Base-by-base conservation (phyloP, 2,888 invertebrate genomes). In the Pollenia angustigena region DNA sequence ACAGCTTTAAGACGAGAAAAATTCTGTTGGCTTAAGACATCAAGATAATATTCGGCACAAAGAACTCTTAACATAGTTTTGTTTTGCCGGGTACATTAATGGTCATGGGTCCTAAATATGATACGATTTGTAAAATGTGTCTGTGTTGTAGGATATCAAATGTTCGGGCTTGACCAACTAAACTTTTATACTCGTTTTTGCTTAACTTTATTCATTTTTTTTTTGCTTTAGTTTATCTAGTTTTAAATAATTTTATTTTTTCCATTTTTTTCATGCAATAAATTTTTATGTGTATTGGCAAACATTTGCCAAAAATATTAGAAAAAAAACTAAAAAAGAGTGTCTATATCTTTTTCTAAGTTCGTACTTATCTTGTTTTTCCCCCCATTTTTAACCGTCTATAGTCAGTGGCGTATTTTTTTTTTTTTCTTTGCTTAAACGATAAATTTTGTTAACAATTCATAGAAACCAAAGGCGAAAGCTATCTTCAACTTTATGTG, bases 201-300 rank as follows among this genome's bases (percentile, higher is more conserved):
- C 71, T 71, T 52, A 69, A 60, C 11, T 71, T 68, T 79, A 50
- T 50, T 71, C 46, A 18, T 40, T 62, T 62, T 18, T 42, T 58
- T 40, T 16, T 44, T 66, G n/a, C 40, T 58, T 54, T 56, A 66
- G 56, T 76, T 86, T 71, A 76, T 81, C 50, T 78, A 66, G 74
- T 76, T 81, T 78, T 54, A 72, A 84, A 83, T 84, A 81, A 80
- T 81, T 72, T n/a, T n/a, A n/a, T n/a, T 85, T 75, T 23, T 81
- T 85, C 40, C 42, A 52, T 71, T 75, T 83, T 74, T 87, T 78
- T 84, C 74, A 69, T 18, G 60, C 76, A 87, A 87, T 87, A 87
- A 87, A 87, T 87, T 87, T 87, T 87, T 83, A 87, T 87, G 83
- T 54, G 86, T 84, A 81, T 87, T 81, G 87, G 87, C 87, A 87